Conservation (phyloP, 2,888 invertebrate species). For the Blastobasis lacticolella region DNA sequence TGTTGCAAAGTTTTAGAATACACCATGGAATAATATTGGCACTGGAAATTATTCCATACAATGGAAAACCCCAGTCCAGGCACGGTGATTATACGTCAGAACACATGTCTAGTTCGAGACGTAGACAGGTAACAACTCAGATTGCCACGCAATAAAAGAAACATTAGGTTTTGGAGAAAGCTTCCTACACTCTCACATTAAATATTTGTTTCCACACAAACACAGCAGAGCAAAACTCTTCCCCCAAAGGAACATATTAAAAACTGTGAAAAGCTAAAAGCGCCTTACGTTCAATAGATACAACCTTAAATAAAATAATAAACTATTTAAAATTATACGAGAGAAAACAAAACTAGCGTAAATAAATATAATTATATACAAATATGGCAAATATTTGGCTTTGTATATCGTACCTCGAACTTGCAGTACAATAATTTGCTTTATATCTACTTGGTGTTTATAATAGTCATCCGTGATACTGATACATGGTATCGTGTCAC, state of each 20-base stretch:
- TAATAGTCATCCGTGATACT: neutral
- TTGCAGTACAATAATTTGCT: neutral
- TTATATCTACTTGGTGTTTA: neutral
- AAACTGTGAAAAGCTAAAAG: constrained; percentile 4
- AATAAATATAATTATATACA: constrained; percentile 59
- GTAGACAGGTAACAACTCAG: constrained; percentile 21
- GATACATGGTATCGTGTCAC: too few species aligned
- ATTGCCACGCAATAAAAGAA: constrained; percentile 26
- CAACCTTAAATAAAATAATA: constrained; percentile 17
- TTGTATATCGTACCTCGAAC: constrained; percentile 28
- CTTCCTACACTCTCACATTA: constrained; percentile 45
- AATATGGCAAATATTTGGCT: constrained; percentile 74
- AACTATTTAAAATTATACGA: constrained; percentile 40
- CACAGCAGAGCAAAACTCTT: constrained; percentile 47
- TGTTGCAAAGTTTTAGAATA: neutral
- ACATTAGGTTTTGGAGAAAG: constrained; percentile 30
- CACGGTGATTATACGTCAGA: constrained; percentile 43
- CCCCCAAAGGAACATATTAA: neutral
- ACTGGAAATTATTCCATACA: constrained; percentile 47
- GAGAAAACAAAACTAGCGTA: constrained; percentile 30
- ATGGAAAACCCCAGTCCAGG: constrained; percentile 56
- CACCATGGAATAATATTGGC: constrained; percentile 7
- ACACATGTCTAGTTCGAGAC: too few species aligned
- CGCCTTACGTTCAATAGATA: constrained; percentile 4
- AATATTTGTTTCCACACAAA: constrained; percentile 62